These are phyloP conservation scores for Aythya baeri DNA, from an alignment of 2,113 vertebrate genomes.

Conservation along the genomic window DNA sequence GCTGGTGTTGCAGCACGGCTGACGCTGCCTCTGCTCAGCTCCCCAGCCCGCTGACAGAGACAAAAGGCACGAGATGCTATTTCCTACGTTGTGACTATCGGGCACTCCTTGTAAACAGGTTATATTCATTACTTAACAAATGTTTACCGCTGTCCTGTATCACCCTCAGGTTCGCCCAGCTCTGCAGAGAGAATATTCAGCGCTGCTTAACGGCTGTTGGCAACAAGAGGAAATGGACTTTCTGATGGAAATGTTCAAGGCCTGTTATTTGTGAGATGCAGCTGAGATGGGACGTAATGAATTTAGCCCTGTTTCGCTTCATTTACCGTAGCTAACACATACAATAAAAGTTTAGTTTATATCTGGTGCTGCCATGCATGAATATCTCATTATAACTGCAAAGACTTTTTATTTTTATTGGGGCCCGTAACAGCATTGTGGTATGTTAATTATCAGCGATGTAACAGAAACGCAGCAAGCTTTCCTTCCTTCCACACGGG, in stretches of 20 bases:
- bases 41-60: background rate
- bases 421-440: background rate
- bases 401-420: slow-evolving; percentile 31
- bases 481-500: background rate
- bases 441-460: background rate
- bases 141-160: background rate
- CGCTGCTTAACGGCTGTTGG: background rate
- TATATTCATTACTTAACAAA: background rate
- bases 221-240: slow-evolving; percentile 35
- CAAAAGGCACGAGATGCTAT: fast-evolving
- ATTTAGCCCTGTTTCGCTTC: slow-evolving; percentile 36
- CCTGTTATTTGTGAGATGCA: slow-evolving; percentile 16
- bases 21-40: fast-evolving
- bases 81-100: background rate
- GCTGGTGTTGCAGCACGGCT: fast-evolving
- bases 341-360: slow-evolving; percentile 47
- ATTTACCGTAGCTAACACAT: slow-evolving; percentile 47
- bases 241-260: slow-evolving; percentile 21
- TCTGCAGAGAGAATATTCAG: background rate
- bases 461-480: background rate
- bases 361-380: slow-evolving; percentile 23
- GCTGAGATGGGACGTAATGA: background rate
- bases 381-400: slow-evolving; percentile 42
- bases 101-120: background rate
- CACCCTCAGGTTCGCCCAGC: background rate